Conservation (phyloP, 1,140 invertebrate species). For the Drosophila orena region DNA sequence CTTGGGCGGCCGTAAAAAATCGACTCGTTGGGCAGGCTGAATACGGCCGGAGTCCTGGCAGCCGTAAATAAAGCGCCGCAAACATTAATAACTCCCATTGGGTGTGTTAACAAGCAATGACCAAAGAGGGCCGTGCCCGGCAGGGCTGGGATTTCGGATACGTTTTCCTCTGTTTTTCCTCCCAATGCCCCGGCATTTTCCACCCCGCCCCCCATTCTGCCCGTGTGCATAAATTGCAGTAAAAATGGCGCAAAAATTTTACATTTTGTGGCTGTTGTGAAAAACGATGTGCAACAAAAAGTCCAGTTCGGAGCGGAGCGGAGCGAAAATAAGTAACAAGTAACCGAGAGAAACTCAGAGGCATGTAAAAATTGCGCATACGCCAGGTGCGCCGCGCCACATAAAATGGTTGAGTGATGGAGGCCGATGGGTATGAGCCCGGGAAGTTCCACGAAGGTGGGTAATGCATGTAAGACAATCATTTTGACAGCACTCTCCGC, state of each 20-base stretch:
- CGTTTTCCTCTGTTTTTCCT: slow-evolving; percentile 31
- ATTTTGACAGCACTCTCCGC: slow-evolving; percentile 71
- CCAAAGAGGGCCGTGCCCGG: slow-evolving; percentile 61
- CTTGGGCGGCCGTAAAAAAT: slow-evolving; percentile 76
- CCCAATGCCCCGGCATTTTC: not conserved
- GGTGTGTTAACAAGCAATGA: slow-evolving; percentile 83
- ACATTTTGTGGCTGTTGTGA: slow-evolving; percentile 67
- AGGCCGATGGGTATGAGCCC: not conserved
- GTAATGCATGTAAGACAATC: slow-evolving; percentile 82
- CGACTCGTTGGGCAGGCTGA: slow-evolving; percentile 53
- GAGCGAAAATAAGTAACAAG: slow-evolving; percentile 60
- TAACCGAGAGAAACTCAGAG: slow-evolving; percentile 40
- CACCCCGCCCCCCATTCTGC: not conserved
- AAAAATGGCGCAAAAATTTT: slow-evolving; percentile 70
- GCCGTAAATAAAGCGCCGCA: slow-evolving; percentile 79
- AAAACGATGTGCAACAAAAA: slow-evolving; percentile 79
- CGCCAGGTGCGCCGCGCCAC: slow-evolving; percentile 59
- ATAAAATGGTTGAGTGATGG: slow-evolving; percentile 52
- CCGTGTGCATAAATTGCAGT: slow-evolving; percentile 80
- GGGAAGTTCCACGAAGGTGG: slow-evolving; percentile 25
- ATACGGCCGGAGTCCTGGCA: slow-evolving; percentile 29
- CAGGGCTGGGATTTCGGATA: slow-evolving; percentile 61
- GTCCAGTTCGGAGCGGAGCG: not conserved
- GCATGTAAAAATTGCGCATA: slow-evolving; percentile 76
- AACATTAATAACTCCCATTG: slow-evolving; percentile 83